Conservation (phyloP, 2,113 vertebrate species). For the Eidolon helvum region DNA sequence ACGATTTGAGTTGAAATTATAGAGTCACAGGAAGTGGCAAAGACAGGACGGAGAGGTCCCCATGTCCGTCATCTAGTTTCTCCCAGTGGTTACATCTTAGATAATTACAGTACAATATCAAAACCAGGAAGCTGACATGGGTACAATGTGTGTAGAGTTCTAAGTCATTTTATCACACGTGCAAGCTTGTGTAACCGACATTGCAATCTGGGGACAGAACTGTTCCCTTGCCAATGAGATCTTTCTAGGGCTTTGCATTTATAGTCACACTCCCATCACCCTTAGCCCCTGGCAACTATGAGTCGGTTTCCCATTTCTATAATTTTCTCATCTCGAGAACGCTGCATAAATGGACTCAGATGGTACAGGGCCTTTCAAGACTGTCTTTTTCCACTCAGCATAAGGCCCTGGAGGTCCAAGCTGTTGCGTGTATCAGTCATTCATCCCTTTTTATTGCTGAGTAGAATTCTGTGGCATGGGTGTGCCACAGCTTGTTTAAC, state of each 20-base stretch:
- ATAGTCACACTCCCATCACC: rapidly evolving
- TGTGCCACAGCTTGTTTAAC: not conserved
- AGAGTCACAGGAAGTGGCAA: not conserved
- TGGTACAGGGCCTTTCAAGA: not conserved
- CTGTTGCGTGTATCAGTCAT: not conserved
- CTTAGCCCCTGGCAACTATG: not conserved
- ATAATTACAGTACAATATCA: not conserved
- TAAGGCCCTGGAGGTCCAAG: not conserved
- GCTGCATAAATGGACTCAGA: not conserved
- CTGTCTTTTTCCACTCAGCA: not conserved
- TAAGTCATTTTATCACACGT: not conserved
- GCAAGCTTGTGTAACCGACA: not conserved
- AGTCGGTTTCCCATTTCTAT: not conserved
- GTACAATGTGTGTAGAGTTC: not conserved
- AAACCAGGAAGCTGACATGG: not conserved
- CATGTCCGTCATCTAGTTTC: not conserved
- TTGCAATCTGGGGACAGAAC: not conserved
- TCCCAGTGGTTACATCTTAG: not conserved
- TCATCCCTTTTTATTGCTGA: not conserved
- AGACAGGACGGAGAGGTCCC: not conserved
- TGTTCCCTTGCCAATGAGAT: not conserved
- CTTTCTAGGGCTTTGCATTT: not conserved
- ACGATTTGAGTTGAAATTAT: not conserved
- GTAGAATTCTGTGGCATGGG: too few species aligned
- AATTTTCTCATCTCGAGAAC: not conserved